Evolutionary conservation across 2,797 vertebrate species (phyloP).

Genomic region (Astyanax mexicanus): DNA sequence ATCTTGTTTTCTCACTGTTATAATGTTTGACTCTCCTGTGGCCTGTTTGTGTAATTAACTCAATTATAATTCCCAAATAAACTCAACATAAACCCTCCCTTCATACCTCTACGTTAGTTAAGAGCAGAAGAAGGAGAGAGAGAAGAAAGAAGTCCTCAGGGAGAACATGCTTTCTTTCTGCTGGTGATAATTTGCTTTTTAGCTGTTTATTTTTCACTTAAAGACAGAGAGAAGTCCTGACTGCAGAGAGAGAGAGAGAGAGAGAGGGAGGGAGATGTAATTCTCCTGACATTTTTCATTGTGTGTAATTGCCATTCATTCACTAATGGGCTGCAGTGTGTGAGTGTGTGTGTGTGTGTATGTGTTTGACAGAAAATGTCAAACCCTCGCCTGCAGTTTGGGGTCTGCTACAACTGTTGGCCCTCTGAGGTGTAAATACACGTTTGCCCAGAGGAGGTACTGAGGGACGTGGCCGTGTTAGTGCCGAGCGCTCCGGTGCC

Average conservation of each 20-base stretch:
- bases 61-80: no score
- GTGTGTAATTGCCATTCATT: constrained; percentile 76
- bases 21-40: no score
- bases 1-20: no score
- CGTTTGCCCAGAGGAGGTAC: constrained; percentile 50
- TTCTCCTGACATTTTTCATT: constrained; percentile 77
- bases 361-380: constrained; percentile 76
- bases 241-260: no score
- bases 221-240: background rate
- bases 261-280: constrained; percentile 51
- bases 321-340: constrained; percentile 74
- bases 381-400: constrained; percentile 73
- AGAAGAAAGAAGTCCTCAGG: background rate
- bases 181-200: background rate
- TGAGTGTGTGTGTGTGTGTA: constrained; percentile 54
- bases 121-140: no score
- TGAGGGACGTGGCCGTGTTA: constrained; percentile 56
- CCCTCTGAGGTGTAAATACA: constrained; percentile 78
- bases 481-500: no score
- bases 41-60: no score
- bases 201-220: background rate
- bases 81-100: no score
- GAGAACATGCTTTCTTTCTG: no score
- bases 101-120: no score
- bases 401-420: constrained; percentile 66